Evolutionary conservation across 2,797 vertebrate genomes (phyloP), one percentile per base, ranked within the genome.

Genomic region (Oreonectes daqikongensis): DNA sequence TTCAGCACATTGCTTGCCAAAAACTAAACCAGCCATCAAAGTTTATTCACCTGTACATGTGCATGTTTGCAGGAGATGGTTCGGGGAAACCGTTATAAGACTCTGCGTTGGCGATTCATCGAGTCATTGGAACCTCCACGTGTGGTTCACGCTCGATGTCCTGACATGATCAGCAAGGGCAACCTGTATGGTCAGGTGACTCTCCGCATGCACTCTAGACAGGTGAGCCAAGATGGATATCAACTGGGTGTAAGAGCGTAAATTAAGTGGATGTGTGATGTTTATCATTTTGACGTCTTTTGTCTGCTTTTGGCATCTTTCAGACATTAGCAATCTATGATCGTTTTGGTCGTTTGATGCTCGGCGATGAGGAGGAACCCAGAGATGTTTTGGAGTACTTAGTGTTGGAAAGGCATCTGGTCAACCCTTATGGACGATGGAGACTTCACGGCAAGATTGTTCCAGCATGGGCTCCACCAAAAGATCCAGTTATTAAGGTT

Each of bases 141-240:
- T 1, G 90, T 98, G 79, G 95, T 98, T 26, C 97, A 99, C 0
- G 78, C 94, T 46, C 95, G 95, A 40, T 95, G 93, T 7, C 89
- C 94, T 0, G 90, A 93, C 81, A 69, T 98, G 86, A 57, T 98
- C 65, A 91, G 80, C 59, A 91, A 93, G 4, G 91, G 93, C 53
- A 97, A 97, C 87, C 40, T 95, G 10, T 99, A 97, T 0, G 96
- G 95, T 1, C 97, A 99, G 88, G 91, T 98, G 85, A 99, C 97
- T 0, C 88, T 99, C 12, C 93, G 97, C 70, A 93, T 98, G 92
- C 97, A 99, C 88, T 95, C 91, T 0, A 92, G 89, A 40, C 97
- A 99, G 96, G 95, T 95, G 79, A 75, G n/a, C 46, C 10, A 32
- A 42, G 30, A 30, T 55, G 8, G 2, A 10, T 22, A 22, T 44